Base-by-base conservation (phyloP, 2,888 invertebrate species). In the Cosmopolites sordidus region DNA sequence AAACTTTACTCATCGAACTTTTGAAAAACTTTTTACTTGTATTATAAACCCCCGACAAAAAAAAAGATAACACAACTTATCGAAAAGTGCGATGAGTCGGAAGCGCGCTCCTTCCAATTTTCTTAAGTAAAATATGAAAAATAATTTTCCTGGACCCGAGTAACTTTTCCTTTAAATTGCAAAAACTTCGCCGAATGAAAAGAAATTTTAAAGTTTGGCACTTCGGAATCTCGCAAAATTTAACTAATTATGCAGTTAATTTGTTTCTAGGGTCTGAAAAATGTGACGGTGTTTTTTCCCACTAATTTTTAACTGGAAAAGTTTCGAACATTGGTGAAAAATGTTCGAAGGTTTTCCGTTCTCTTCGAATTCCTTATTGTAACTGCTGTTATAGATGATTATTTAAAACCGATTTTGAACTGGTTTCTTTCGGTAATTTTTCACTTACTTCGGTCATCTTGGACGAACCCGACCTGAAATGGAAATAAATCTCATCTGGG, bases 41-140 rank as follows among this genome's bases (percentile, higher is more conserved):
- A 29, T 42, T 33, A 39, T 40, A 48, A 48, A 47, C 27, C 16
- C 39, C 16, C 18, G 45, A 39, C 12, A 11, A 12, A 33, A 33
- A 50, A 54, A 58, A 56, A 54, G 58, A 51, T 56, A 60, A 45
- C 47, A 33, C 12, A 38, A 58, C 84, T 81, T 59, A 83, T 78
- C 51, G 56, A 41, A 48, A 59, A 56, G 51, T 51, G 43, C 49
- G 52, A 39, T 45, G 53, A 48, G 50, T 53, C 40, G 39, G 48
- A 52, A 56, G 53, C 42, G 41, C 41, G 46, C 33, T 33, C 33
- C 51, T 45, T 54, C 55, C 58, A 56, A 58, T 58, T 59, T 59
- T 53, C 52, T 49, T 15, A 54, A 55, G 52, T 51, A 58, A 56
- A 58, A 60, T 60, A 60, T 58, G 58, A 56, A 60, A 60, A 60